Base-by-base conservation (phyloP, 2,888 invertebrate species). In the Xanthorhoe spadicearia region DNA sequence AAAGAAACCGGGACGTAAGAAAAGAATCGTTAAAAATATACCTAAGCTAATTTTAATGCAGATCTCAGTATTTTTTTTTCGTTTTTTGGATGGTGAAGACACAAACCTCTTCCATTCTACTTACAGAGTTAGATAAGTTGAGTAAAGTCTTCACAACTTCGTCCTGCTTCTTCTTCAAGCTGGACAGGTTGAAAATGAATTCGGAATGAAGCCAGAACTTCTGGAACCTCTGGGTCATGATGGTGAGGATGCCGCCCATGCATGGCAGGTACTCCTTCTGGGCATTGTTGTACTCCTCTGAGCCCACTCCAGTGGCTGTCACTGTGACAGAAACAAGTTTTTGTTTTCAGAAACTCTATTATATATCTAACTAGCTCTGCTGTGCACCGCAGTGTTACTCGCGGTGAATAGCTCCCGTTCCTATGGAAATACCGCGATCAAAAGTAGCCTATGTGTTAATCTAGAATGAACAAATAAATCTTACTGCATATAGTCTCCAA, bases 401-500 rank as follows among this genome's bases (percentile, higher is more conserved):
- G n/a, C n/a, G n/a, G n/a, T n/a, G n/a, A n/a, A n/a, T n/a, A n/a
- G n/a, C n/a, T n/a, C n/a, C n/a, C n/a, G n/a, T n/a, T n/a, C n/a
- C n/a, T n/a, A n/a, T n/a, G n/a, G n/a, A n/a, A n/a, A n/a, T n/a
- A n/a, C n/a, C n/a, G n/a, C n/a, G n/a, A n/a, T n/a, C n/a, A n/a
- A n/a, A n/a, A n/a, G n/a, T n/a, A n/a, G n/a, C n/a, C n/a, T n/a
- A n/a, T n/a, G n/a, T n/a, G n/a, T n/a, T n/a, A n/a, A n/a, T n/a
- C n/a, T n/a, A n/a, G n/a, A n/a, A n/a, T n/a, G n/a, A n/a, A 9
- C 9, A 6, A 38, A 9, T 38, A 23, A 32, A 10, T 81, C 84
- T 83, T 71, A 85, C 85, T 66, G 46, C 83, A 83, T 50, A 82
- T 79, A 0, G 76, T 76, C 57, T 84, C 79, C 57, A 83, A 70